A percentile compares a stretch with the other conserved stretches of the same genome.
phyloP scores from a whole-genome alignment of 2,797 vertebrate genomes.

The Coccyzus lansbergi region DNA sequence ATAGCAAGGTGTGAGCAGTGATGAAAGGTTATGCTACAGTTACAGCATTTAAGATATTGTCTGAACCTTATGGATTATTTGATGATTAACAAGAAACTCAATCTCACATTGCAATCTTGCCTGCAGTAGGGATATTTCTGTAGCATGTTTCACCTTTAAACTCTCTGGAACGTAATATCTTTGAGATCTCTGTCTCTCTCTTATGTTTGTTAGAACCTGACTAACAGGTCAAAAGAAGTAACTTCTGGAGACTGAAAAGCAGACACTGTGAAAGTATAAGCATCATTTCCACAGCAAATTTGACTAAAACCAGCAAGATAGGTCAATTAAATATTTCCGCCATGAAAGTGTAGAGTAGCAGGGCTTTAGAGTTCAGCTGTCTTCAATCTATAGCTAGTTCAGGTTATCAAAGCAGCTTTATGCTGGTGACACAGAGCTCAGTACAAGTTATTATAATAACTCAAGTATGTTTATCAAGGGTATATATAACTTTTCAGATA shows the following conservation, averaged over 20 bases:
- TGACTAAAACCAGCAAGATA: not conserved
- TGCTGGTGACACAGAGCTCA: not conserved
- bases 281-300: not conserved
- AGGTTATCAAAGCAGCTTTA: not conserved
- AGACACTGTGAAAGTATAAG: accelerated
- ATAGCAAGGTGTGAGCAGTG: not conserved
- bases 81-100: not conserved
- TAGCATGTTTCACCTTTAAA: not conserved
- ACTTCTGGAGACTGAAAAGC: not conserved
- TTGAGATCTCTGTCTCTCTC: conserved; percentile 2
- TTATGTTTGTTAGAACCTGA: conserved; percentile 1
- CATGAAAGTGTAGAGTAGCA: not conserved
- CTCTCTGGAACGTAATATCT: not conserved
- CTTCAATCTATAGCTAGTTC: not conserved
- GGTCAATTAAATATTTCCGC: not conserved
- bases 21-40: not conserved
- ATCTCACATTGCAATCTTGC: not conserved
- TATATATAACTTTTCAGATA: not conserved
- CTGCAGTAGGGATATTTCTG: not conserved
- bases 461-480: not conserved
- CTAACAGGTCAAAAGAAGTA: not conserved
- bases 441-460: not conserved
- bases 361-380: not conserved
- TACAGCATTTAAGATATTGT: not conserved
- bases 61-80: not conserved